Conservation (phyloP, 2,888 invertebrate genomes). For the Aphrophora alni region DNA sequence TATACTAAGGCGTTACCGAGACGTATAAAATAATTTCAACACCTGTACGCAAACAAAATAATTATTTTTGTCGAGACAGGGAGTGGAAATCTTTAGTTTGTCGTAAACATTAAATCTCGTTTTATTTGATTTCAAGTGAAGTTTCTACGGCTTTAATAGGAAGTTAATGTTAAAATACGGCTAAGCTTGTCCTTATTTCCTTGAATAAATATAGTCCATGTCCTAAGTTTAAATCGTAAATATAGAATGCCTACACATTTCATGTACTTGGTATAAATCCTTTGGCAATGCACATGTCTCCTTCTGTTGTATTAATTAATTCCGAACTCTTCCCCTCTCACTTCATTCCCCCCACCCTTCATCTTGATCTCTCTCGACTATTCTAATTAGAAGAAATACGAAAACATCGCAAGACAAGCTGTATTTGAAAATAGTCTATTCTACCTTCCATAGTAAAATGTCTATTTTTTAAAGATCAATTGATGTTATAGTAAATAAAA, state of each 20-base stretch:
- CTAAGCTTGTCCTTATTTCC: conserved; percentile 9
- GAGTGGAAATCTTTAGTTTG: neutral
- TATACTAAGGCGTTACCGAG: neutral
- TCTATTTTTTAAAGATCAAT: no score
- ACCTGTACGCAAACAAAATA: conserved; percentile 1
- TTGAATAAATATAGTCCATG: conserved; percentile 1
- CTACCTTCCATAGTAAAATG: no score
- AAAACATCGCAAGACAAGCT: neutral
- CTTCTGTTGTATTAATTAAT: conserved; percentile 9
- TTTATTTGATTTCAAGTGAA: neutral
- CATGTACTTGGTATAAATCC: neutral
- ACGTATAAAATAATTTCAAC: conserved; percentile 2
- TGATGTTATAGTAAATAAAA: no score
- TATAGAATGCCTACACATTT: neutral
- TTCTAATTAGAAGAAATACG: conserved; percentile 1
- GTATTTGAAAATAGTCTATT: neutral
- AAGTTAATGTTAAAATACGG: conserved; percentile 9
- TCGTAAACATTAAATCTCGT: neutral
- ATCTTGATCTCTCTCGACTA: neutral
- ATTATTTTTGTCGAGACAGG: neutral
- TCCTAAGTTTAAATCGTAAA: conserved; percentile 6
- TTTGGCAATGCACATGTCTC: neutral
- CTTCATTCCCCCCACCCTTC: neutral
- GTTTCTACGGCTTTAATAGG: conserved; percentile 2
- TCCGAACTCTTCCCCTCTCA: neutral